Evolutionary conservation across 1,140 invertebrate genomes (phyloP).

Genomic region (Battus philenor): DNA sequence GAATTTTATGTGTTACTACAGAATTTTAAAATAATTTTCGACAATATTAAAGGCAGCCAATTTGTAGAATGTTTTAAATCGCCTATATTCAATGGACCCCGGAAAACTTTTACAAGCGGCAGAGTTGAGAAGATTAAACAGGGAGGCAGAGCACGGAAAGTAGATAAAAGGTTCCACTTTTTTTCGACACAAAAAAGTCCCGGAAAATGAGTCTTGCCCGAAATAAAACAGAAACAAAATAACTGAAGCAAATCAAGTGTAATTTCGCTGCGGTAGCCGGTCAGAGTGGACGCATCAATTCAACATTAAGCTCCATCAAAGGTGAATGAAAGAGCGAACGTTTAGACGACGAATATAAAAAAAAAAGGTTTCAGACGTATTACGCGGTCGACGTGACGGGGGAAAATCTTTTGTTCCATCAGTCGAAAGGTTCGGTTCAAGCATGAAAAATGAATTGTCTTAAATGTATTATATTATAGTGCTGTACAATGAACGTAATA

Average conservation of each 20-base stretch:
- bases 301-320: slow-evolving; percentile 10
- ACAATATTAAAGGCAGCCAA: too few species aligned
- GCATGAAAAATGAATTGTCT: too few species aligned
- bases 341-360: slow-evolving; percentile 7
- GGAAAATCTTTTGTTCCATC: slow-evolving; percentile 10
- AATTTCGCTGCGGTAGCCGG: slow-evolving; percentile 5
- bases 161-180: slow-evolving; percentile 7
- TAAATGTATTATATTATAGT: too few species aligned
- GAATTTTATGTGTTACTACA: too few species aligned
- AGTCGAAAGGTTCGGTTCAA: slow-evolving; percentile 1
- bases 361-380: slow-evolving; percentile 8
- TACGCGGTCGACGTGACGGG: slow-evolving; percentile 7
- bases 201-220: too few species aligned
- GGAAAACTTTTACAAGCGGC: too few species aligned
- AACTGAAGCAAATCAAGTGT: slow-evolving; percentile 7
- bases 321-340: slow-evolving; percentile 9
- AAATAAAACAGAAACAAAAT: slow-evolving; percentile 6
- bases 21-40: too few species aligned
- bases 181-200: slow-evolving; percentile 3
- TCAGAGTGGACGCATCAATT: slow-evolving; percentile 12
- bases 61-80: too few species aligned
- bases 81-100: too few species aligned
- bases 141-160: too few species aligned
- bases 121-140: too few species aligned
- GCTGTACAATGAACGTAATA: too few species aligned